These are phyloP conservation scores for Campoletis raptor DNA, from an alignment of 2,888 invertebrate species.

Conservation along the genomic window DNA sequence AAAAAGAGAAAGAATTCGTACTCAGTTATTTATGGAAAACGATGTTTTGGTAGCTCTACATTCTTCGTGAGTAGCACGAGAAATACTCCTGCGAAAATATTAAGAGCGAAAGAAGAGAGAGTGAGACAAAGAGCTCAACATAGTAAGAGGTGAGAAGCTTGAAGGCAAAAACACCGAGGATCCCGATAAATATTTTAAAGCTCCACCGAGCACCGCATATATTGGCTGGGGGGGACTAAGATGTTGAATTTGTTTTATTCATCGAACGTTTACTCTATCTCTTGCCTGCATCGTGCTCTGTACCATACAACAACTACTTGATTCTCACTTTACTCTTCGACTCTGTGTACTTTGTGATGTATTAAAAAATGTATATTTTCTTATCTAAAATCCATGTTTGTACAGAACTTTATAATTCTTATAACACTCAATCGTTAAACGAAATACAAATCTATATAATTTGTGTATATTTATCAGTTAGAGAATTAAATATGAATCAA, in stretches of 20 bases:
- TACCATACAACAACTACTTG: conserved; percentile 9
- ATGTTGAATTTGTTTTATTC: conserved; percentile 66
- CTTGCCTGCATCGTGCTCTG: neutral
- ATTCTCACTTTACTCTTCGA: conserved; percentile 2
- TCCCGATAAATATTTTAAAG: conserved; percentile 66
- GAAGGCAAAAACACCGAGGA: conserved; percentile 40
- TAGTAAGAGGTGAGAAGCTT: conserved; percentile 26
- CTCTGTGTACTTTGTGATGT: neutral
- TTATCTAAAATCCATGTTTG: conserved; percentile 1
- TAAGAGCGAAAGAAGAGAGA: neutral
- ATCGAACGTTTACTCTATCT: conserved; percentile 63
- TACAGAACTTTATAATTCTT: neutral
- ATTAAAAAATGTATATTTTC: conserved; percentile 8
- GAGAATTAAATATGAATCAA: conserved; percentile 11
- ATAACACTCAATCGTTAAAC: neutral
- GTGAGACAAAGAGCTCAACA: conserved; percentile 29
- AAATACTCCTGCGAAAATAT: conserved; percentile 5
- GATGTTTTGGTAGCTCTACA: conserved; percentile 43
- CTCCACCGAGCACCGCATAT: conserved; percentile 46
- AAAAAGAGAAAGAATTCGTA: neutral
- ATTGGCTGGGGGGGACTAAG: conserved; percentile 38
- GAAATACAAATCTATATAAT: neutral
- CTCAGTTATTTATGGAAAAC: conserved; percentile 51
- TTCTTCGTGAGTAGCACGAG: conserved; percentile 19
- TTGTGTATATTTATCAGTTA: neutral